Conservation (phyloP, 2,797 vertebrate genomes). For the Enoplosus armatus region DNA sequence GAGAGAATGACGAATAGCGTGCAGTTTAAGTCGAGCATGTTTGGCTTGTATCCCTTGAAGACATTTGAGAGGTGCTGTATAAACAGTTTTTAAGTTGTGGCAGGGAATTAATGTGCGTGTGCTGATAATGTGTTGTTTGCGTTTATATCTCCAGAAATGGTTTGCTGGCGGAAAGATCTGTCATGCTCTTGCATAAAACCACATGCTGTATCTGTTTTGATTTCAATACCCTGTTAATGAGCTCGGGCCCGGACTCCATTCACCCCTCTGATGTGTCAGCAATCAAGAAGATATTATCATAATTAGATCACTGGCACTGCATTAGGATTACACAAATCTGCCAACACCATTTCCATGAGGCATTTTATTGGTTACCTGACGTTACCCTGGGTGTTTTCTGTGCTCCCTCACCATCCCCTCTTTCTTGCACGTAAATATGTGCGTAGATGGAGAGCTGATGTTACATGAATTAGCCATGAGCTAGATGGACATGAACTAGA, state of each 20-base stretch:
- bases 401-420: neutral
- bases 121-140: conserved; percentile 30
- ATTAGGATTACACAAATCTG: conserved; percentile 76
- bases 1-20: conserved; percentile 47
- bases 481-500: conserved; percentile 70
- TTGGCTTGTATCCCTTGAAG: conserved; percentile 55
- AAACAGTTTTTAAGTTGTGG: conserved; percentile 45
- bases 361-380: conserved; percentile 69
- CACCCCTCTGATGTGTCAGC: conserved; percentile 75
- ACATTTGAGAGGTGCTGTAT: conserved; percentile 39
- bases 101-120: conserved; percentile 19
- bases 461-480: conserved; percentile 80
- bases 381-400: conserved; percentile 35
- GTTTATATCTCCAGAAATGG: conserved; percentile 49
- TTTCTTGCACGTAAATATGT: conserved; percentile 38
- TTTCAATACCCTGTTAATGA: conserved; percentile 77
- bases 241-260: conserved; percentile 30
- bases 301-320: conserved; percentile 82
- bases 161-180: conserved; percentile 48
- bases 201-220: conserved; percentile 68
- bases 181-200: conserved; percentile 53
- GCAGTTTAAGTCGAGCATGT: conserved; percentile 45
- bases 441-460: conserved; percentile 53
- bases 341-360: conserved; percentile 76
- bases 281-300: conserved; percentile 84